Evolutionary conservation across 2,888 invertebrate genomes (phyloP), one percentile per base, ranked within the genome.

Genomic region (Athalia circularis): DNA sequence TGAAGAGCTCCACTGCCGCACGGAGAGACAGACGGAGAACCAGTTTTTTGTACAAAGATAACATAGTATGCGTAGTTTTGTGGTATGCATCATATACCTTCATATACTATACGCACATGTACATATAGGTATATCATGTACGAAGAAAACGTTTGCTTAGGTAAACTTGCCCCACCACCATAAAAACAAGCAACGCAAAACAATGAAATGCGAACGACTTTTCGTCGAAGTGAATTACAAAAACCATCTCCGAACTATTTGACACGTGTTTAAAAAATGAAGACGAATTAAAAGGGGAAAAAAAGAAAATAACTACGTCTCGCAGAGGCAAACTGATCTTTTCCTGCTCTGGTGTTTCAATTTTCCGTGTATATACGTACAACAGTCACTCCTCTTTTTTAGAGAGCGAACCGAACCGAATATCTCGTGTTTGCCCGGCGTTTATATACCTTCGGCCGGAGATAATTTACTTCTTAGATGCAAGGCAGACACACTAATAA

Each of bases 401-500:
- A 29, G 29, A 29, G 29, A 29, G 29, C 29, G 29, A 29, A 29
- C 1, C 29, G 29, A 29, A 29, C 52, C 52, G 52, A 9, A 7
- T 11, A 11, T 52, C 52, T 11, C 52, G 29, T 70, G 70, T 70
- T 70, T 70, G 70, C 47, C 29, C 7, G 67, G 11, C 50, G 65
- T 65, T 65, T 54, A n/a, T 54, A n/a, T 62, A 62, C 47, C 29
- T 9, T 11, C 59, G 76, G 13, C 11, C 65, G 15, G 57, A 13
- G 75, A 75, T 80, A 79, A 81, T 80, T 80, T 65, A 80, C 76
- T 80, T 80, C 79, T 79, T 76, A 81, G 80, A 81, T 79, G 81
- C 80, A 61, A 52, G 79, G 59, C 84, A 84, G 84, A 84, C 85
- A 84, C 82, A 85, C 86, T 87, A 87, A 88, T 88, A 87, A 87